Conservation (phyloP, 2,797 vertebrate species). For the Typhlichthys subterraneus region DNA sequence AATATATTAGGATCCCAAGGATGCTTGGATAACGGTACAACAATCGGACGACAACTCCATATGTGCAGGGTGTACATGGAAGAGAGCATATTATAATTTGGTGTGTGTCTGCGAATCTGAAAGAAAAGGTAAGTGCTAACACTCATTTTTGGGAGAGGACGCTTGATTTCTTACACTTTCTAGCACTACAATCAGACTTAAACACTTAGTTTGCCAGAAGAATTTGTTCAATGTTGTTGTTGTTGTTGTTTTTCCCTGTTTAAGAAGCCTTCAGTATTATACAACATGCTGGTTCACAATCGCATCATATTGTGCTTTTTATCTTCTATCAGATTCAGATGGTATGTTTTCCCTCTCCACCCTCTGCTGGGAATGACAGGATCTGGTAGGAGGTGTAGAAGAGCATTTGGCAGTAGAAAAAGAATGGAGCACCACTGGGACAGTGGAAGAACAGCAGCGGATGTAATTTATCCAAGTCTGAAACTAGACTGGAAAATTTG, state of each 20-base stretch:
- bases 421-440: constrained; percentile 27
- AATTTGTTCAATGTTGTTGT: too few relatives aligned
- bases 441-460: constrained; percentile 11
- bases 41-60: constrained; percentile 7
- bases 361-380: constrained; percentile 19
- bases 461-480: constrained; percentile 18
- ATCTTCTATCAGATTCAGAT: constrained; percentile 26
- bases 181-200: too few relatives aligned
- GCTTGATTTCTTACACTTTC: too few relatives aligned
- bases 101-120: too few relatives aligned
- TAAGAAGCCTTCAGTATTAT: too few relatives aligned
- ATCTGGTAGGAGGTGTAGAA: constrained; percentile 17
- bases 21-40: constrained; percentile 43
- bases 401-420: constrained; percentile 34
- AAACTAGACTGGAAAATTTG: constrained; percentile 11
- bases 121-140: too few relatives aligned
- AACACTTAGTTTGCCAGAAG: too few relatives aligned
- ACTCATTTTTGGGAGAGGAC: too few relatives aligned
- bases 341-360: constrained; percentile 22
- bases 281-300: too few relatives aligned
- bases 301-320: not conserved
- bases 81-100: too few relatives aligned
- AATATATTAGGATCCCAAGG: constrained; percentile 34
- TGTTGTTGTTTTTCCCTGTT: too few relatives aligned
- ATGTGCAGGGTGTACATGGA: too few relatives aligned